Evolutionary conservation across 2,888 invertebrate species (phyloP), one percentile per base, ranked within the genome.

Genomic region (Altica lythri): DNA sequence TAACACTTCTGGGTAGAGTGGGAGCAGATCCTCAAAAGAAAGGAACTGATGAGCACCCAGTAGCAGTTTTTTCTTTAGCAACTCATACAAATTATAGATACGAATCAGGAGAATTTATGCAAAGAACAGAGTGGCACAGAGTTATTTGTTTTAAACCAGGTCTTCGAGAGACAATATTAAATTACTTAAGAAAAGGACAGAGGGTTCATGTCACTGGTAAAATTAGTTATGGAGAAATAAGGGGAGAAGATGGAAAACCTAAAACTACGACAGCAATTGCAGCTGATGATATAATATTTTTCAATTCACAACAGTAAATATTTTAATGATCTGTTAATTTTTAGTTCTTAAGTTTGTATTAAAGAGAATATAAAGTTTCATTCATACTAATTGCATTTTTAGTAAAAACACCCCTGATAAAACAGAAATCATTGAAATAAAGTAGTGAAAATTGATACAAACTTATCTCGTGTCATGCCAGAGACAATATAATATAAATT

Each of bases 1-100:
- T 95, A 0, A 90, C 88, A 14, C 76, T 96, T 29, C 75, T 96
- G 47, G 95, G 95, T 2, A 81, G 95, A 72, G 90, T 90, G 29
- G 95, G 95, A 1, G 86, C 83, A n/a, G 90, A 92, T 72, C 93
- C 95, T 1, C 91, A 93, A 72, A 84, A 87, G 70, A 84, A 92
- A 62, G 95, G 95, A 2, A 82, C 82, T 1, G 83, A 86, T 44
- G 83, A 89, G 55, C 92, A 90, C 75, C 95, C 95, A 2, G 90
- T 95, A 16, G 85, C 92, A 18, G 84, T 90, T 62, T 95, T 96
- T 76, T 91, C 94, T 0, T 69, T 96, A 46, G 95, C 95, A 2
- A 96, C 95, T 16, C 92, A 94, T 70, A 85, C 84, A 32, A 91
- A 89, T 72, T 94, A 91, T 75, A 88, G 86, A 43, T 86, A 88